Conservation (phyloP, 2,113 vertebrate genomes). For the Falco punctatus region DNA sequence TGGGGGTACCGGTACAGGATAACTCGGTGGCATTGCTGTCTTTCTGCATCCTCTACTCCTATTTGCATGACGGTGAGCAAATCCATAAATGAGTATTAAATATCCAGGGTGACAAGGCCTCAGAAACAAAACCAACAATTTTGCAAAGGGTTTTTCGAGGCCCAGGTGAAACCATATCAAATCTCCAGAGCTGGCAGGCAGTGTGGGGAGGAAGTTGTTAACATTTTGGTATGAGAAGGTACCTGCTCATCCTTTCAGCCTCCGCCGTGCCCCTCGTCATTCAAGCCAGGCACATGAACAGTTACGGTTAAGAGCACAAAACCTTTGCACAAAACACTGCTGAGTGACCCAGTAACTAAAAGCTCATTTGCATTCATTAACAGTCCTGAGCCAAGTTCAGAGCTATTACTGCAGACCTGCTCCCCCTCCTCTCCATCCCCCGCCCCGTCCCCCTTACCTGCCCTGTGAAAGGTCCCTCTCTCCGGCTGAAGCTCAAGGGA, state of each 20-base stretch:
- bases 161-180: neutral
- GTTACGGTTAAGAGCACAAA: neutral
- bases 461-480: neutral
- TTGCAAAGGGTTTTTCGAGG: neutral
- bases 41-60: neutral
- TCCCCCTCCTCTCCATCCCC: neutral
- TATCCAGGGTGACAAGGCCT: neutral
- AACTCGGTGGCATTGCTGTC: neutral
- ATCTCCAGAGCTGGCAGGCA: neutral
- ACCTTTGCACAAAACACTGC: neutral
- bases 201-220: neutral
- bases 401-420: neutral
- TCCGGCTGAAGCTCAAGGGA: neutral
- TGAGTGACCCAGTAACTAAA: neutral
- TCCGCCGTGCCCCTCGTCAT: neutral
- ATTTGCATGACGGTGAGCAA: fast-evolving
- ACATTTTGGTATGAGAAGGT: neutral
- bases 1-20: neutral
- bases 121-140: neutral
- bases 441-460: neutral
- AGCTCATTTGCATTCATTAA: conserved; percentile 26
- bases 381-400: neutral
- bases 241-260: neutral
- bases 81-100: neutral
- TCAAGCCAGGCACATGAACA: neutral